Base-by-base conservation (phyloP, 2,113 vertebrate genomes). In the Ailurus styani region DNA sequence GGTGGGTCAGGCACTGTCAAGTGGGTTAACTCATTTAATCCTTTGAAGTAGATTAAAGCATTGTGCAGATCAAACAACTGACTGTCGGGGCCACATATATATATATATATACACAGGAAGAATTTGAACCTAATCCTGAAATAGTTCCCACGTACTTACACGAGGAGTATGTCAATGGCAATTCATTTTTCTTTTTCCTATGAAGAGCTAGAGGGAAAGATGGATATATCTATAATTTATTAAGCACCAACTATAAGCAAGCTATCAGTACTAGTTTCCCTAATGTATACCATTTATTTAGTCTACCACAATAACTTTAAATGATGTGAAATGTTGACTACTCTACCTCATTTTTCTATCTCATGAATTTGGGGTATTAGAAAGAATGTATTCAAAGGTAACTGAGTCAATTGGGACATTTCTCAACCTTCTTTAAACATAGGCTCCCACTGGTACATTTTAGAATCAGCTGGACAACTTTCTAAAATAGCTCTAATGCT, bases 401-500 rank as follows among this genome's bases (percentile, higher is more conserved):
- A 83, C 50, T 60, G 21, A 87, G n/a, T 75, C 84, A 90, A 55
- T 50, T 5, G 55, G 34, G 37, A 42, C 10, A 37, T 20, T 93
- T 81, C 31, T 84, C 23, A 50, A 29, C 8, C 62, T 88, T 21
- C 34, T 88, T 96, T 60, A 78, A 89, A 79, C 21, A 50, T 3
- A 40, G 34, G 5, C 64, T 66, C 50, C 25, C 37, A 29, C 37
- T 78, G 40, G 42, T 90, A 50, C 29, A 62, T 3, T 29, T 15
- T 82, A 82, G 83, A 87, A 52, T 78, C 37, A 68, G 66, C 31
- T 90, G 27, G 54, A 57, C 31, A 78, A 37, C 6, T 27, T 96
- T 90, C n/a, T 23, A 68, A 68, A 93, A 70, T 91, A 62, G 29
- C 27, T 92, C 72, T 89, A 91, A 79, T 95, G 64, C 14, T 95